Conservation (phyloP, 2,113 vertebrate genomes). For the Zapus hudsonius region DNA sequence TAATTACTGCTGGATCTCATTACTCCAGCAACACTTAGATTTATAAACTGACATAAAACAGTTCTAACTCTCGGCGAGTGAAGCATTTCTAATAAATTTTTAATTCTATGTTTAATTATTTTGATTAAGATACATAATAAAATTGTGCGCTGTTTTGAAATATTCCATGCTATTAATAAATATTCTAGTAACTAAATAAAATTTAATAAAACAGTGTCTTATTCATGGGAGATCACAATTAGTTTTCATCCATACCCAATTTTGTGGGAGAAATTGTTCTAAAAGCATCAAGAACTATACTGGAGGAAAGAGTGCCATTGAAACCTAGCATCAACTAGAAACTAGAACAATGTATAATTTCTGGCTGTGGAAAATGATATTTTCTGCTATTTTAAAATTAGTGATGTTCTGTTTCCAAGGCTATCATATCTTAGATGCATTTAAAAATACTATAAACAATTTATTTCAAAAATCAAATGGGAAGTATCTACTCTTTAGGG, state of each 20-base stretch:
- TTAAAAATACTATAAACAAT: conserved; percentile 3
- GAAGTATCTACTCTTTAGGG: neutral
- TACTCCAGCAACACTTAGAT: neutral
- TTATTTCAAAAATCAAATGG: conserved; percentile 28
- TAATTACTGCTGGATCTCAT: neutral
- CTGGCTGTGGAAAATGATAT: neutral
- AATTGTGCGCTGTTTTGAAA: neutral
- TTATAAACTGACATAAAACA: neutral
- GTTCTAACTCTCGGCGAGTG: neutral
- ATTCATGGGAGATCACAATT: conserved; percentile 27
- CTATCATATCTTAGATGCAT: neutral
- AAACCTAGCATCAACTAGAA: neutral
- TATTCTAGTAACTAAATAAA: neutral
- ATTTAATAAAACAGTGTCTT: neutral
- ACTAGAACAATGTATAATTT: conserved; percentile 33
- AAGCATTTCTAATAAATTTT: conserved; percentile 16
- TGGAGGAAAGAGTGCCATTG: neutral
- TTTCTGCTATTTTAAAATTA: neutral
- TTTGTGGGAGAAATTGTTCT: neutral
- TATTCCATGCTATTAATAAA: neutral
- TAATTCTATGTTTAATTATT: neutral
- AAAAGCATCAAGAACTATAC: neutral
- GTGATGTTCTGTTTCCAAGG: neutral
- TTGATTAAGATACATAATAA: neutral
- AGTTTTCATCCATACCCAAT: conserved; percentile 5